Evolutionary conservation across 2,888 invertebrate genomes (phyloP), one percentile per base, ranked within the genome.

Genomic region (Autographa gamma): DNA sequence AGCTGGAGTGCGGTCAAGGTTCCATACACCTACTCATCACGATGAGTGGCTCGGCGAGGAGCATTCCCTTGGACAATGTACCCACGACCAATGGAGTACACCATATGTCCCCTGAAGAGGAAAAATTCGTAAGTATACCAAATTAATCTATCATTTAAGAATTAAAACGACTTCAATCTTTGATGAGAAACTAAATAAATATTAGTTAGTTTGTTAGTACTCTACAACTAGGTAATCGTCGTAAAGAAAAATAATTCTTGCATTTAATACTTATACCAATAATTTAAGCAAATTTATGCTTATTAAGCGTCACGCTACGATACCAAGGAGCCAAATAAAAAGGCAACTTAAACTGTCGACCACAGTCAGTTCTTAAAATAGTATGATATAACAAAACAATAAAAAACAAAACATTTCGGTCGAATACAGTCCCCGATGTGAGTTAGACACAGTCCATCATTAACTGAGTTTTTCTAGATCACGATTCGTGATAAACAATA

Each of bases 1-100:
- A 93, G 67, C 78, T 95, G 79, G 95, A 95, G 71, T 94, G 95
- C 64, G 95, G 95, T 1, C 91, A 89, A 79, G 95, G 95, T 0
- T 88, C 90, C 48, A 62, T 95, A 11, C 95, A 95, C 76, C 79
- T 95, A 83, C 84, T 95, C 74, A 83, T 95, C 60, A 95, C 95
- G 0, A 80, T 95, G 73, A 92, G 91, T 68, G 93, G 92, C 2
- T 86, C 93, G 0, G 86, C 87, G 1, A 85, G 91, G 54, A 81
- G 73, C n/a, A 67, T 86, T 31, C 79, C 86, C 0, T 58, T 88
- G 7, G 95, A 94, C 82, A 91, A 86, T 74, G 88, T 95, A 54
- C 92, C 92, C 1, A 93, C 94, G n/a, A 92, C 92, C 8, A 91
- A 90, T 64, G 89, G 89, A 4, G 81, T 88, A 0, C 89, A 89